A percentile compares a stretch with the other conserved stretches of the same genome.
phyloP scores from a whole-genome alignment of 2,888 invertebrate genomes.

The Dasypogon diadema region DNA sequence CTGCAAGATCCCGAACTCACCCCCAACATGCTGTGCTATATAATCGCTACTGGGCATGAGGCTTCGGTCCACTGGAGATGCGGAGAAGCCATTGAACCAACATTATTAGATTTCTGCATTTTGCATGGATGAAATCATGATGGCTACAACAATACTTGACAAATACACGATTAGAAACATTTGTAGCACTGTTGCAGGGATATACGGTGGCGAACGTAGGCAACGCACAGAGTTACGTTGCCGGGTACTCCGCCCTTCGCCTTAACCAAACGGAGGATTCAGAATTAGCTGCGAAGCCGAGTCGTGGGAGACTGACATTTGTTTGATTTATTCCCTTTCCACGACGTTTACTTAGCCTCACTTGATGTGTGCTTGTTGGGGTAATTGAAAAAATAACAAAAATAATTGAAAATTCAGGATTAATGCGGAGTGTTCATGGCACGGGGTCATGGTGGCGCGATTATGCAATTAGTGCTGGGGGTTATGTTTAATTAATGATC shows the following conservation, averaged over 20 bases:
- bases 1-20: background rate
- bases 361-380: background rate
- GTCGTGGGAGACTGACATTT: constrained; percentile 49
- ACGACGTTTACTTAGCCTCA: background rate
- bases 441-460: constrained; percentile 8
- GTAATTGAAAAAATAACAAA: constrained; percentile 31
- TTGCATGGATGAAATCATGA: background rate
- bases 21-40: background rate
- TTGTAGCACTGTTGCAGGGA: background rate
- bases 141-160: constrained; percentile 16
- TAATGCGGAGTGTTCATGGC: background rate
- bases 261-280: too few relatives aligned
- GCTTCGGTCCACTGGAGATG: constrained; percentile 27
- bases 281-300: background rate
- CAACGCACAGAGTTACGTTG: too few relatives aligned
- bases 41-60: too few relatives aligned
- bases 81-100: background rate
- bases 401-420: constrained; percentile 40
- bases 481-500: constrained; percentile 44
- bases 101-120: constrained; percentile 44
- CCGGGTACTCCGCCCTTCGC: too few relatives aligned
- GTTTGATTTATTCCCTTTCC: constrained; percentile 39
- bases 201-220: background rate
- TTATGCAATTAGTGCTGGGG: constrained; percentile 37
- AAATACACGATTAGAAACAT: constrained; percentile 1